Conservation (phyloP, 2,113 vertebrate genomes). For the Gobiocypris rarus region DNA sequence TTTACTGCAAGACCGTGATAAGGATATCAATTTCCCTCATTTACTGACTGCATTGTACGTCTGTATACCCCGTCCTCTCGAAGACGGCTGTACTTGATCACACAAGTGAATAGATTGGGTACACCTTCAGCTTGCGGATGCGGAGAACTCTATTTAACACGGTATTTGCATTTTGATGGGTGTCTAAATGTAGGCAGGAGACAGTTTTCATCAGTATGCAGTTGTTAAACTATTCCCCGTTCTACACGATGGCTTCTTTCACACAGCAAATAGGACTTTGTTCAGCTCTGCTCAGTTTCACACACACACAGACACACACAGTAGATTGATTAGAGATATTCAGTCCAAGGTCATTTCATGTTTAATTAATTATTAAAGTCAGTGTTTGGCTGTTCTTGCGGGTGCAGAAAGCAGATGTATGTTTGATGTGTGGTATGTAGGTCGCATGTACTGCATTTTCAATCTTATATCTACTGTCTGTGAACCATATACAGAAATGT, state of each 20-base stretch:
- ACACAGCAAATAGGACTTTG: constrained; percentile 31
- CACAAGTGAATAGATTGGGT: neutral
- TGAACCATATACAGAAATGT: neutral
- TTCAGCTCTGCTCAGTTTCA: constrained; percentile 26
- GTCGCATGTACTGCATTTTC: constrained; percentile 3
- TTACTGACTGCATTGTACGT: neutral
- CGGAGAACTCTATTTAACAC: neutral
- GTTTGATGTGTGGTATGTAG: constrained; percentile 27
- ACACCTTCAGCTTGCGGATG: neutral
- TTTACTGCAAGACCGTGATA: constrained; percentile 5
- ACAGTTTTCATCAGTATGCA: constrained; percentile 28
- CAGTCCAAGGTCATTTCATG: constrained; percentile 32
- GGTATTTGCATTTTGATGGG: constrained; percentile 29
- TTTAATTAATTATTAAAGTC: constrained; percentile 31
- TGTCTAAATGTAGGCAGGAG: neutral
- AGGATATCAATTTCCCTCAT: neutral
- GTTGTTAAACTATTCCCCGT: constrained; percentile 18
- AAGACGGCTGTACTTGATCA: neutral
- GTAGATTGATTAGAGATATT: constrained; percentile 12
- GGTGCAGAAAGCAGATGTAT: constrained; percentile 25
- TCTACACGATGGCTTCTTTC: constrained; percentile 23
- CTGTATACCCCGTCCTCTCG: neutral
- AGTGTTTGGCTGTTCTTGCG: neutral
- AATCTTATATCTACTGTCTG: neutral
- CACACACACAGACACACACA: constrained; percentile 14